phyloP scores from a whole-genome alignment of 2,113 vertebrate species.

The Xiphophorus couchianus region DNA sequence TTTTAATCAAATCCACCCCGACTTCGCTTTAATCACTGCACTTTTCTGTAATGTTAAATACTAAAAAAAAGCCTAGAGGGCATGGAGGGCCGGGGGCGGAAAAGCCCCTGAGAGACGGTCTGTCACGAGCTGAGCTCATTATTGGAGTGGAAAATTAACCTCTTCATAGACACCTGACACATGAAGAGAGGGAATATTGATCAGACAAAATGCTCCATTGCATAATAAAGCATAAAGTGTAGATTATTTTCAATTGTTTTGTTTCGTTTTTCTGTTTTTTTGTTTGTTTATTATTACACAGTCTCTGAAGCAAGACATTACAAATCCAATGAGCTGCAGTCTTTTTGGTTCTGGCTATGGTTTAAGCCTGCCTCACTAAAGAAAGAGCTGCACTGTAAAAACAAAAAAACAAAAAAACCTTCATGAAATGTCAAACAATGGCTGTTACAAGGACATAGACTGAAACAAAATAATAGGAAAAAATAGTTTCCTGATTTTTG shows the following conservation, averaged over 20 bases:
- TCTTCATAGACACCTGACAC: conserved; percentile 47
- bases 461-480: neutral
- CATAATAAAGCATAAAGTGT: neutral
- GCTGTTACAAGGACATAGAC: neutral
- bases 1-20: conserved; percentile 68
- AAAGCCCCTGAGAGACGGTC: conserved; percentile 43
- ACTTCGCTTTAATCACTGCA: conserved; percentile 63
- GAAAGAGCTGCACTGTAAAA: neutral
- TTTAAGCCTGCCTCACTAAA: neutral
- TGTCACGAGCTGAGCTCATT: conserved; percentile 51
- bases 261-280: neutral
- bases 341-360: neutral
- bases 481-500: neutral
- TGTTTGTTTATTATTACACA: neutral
- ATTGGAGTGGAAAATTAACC: conserved; percentile 63
- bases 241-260: neutral
- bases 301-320: neutral
- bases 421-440: too few species aligned
- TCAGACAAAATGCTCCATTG: neutral
- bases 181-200: neutral
- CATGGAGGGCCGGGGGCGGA: conserved; percentile 16
- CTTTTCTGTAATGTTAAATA: conserved; percentile 62
- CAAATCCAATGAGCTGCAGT: neutral
- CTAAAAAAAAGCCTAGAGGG: conserved; percentile 59
- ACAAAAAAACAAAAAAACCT: too few species aligned